Conservation (phyloP, 2,113 vertebrate genomes). For the Hemibagrus wyckioides region DNA sequence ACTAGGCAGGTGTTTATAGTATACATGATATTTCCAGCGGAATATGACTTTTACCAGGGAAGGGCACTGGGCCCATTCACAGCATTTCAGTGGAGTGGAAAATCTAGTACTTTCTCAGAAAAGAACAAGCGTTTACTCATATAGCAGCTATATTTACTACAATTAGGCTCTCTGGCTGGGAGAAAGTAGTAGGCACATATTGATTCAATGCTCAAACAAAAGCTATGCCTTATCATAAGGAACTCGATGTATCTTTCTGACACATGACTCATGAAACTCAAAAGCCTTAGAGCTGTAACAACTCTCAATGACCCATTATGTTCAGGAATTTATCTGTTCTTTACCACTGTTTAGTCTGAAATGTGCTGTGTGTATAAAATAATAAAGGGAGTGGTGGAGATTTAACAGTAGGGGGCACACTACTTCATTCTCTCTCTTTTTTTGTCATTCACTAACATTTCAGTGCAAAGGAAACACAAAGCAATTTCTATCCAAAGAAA, state of each 20-base stretch:
- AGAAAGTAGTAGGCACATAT: constrained; percentile 17
- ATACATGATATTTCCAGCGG: constrained; percentile 49
- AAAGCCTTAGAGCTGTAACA: constrained; percentile 9
- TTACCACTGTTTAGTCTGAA: constrained; percentile 12
- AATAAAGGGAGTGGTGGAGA: background rate
- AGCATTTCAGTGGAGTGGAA: constrained; percentile 43
- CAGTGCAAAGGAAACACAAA: background rate
- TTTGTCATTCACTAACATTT: background rate
- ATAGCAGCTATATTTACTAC: constrained; percentile 10
- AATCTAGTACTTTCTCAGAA: constrained; percentile 36
- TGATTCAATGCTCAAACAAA: constrained; percentile 20
- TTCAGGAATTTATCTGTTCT: constrained; percentile 28
- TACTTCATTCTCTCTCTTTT: constrained; percentile 10
- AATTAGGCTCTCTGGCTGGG: background rate
- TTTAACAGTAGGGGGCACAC: constrained; percentile 25
- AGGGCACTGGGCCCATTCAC: constrained; percentile 21
- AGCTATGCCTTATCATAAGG: background rate
- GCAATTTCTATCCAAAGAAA: background rate
- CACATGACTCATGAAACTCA: constrained; percentile 8
- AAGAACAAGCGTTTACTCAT: constrained; percentile 10
- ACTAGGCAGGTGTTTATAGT: constrained; percentile 50
- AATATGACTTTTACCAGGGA: constrained; percentile 33
- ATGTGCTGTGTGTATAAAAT: background rate
- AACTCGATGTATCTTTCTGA: constrained; percentile 6
- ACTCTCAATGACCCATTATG: background rate